Evolutionary conservation across 2,888 invertebrate species (phyloP).

Genomic region (Caenorhabditis sp.): DNA sequence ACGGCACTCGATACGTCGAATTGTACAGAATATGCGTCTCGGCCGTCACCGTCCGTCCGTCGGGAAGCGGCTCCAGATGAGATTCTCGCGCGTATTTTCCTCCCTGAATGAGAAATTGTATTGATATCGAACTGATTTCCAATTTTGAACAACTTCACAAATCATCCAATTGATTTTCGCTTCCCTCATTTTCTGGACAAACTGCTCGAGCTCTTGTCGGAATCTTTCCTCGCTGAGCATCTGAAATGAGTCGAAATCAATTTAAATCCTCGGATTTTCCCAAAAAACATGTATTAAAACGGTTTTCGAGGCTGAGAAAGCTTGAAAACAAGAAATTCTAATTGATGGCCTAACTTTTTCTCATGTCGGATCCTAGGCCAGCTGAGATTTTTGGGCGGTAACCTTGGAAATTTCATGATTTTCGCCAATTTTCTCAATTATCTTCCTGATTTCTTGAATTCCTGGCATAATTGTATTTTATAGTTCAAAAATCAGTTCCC

Average conservation of each 20-base stretch:
- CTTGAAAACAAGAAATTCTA: background rate
- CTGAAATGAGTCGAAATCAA: slow-evolving; percentile 1
- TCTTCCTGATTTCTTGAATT: slow-evolving; percentile 1
- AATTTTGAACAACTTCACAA: no score
- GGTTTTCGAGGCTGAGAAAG: background rate
- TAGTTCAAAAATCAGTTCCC: background rate
- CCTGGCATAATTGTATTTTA: background rate
- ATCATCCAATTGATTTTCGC: slow-evolving; percentile 30
- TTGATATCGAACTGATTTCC: no score
- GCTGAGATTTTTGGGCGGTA: background rate
- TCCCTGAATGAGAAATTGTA: no score
- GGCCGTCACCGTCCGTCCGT: slow-evolving; percentile 4
- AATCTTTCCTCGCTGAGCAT: slow-evolving; percentile 39
- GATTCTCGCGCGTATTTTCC: slow-evolving; percentile 33
- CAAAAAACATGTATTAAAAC: no score
- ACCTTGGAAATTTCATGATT: background rate
- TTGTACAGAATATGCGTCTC: slow-evolving; percentile 73
- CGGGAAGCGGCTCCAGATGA: slow-evolving; percentile 20
- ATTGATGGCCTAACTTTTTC: background rate
- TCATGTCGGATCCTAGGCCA: slow-evolving; percentile 1
- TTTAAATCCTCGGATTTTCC: no score
- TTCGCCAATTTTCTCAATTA: background rate
- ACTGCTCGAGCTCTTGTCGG: slow-evolving; percentile 23
- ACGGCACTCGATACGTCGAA: slow-evolving; percentile 72
- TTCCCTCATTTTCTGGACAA: slow-evolving; percentile 25